These are phyloP conservation scores for Melanotaenia nigrans DNA, from an alignment of 2,797 vertebrate genomes.

Conservation along the genomic window DNA sequence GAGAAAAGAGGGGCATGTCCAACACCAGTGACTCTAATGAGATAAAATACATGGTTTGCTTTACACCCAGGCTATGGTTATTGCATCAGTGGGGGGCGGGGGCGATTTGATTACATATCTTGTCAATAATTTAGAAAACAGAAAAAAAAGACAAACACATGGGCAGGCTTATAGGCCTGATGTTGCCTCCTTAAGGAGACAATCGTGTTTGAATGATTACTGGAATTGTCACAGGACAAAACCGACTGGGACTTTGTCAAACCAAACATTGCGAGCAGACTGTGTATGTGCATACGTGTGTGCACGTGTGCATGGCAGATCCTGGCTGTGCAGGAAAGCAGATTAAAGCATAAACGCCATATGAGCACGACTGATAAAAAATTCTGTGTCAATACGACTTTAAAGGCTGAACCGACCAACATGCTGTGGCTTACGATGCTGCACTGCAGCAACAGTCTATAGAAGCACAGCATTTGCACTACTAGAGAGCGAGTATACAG, in stretches of 20 bases:
- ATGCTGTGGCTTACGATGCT: constrained; percentile 1
- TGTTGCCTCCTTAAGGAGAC: background rate
- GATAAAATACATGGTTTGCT: background rate
- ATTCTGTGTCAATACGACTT: constrained; percentile 1
- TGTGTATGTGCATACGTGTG: background rate
- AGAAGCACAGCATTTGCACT: background rate
- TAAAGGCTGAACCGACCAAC: constrained; percentile 3
- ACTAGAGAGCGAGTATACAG: background rate
- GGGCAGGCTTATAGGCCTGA: background rate
- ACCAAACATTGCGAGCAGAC: background rate
- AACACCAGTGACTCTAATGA: constrained; percentile 7
- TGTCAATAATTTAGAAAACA: background rate
- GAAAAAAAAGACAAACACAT: too few relatives aligned
- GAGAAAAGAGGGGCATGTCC: constrained; percentile 11
- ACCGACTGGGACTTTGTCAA: background rate
- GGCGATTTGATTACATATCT: background rate
- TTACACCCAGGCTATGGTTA: background rate
- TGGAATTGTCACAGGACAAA: background rate
- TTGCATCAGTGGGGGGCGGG: background rate
- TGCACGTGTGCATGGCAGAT: background rate
- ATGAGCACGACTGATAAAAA: constrained; percentile 15
- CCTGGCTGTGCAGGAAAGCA: constrained; percentile 2
- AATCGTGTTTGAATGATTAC: background rate
- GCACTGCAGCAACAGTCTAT: background rate
- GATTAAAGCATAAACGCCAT: background rate